These are phyloP conservation scores for Notamacropus eugenii DNA, from an alignment of 2,797 vertebrate genomes.

Conservation along the genomic window DNA sequence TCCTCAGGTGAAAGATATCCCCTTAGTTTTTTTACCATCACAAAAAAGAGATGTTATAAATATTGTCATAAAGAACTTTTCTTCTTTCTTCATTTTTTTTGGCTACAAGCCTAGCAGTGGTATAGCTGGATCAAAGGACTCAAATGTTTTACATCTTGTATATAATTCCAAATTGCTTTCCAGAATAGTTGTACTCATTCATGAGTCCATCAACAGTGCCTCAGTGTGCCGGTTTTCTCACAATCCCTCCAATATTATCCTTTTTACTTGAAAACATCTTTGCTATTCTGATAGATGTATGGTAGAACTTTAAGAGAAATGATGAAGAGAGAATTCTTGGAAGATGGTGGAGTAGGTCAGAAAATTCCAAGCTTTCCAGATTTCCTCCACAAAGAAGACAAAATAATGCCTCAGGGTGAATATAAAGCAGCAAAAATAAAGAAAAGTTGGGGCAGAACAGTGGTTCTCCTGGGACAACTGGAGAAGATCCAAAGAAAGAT, in stretches of 20 bases:
- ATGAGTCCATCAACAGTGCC: not conserved
- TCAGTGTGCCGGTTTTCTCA: not conserved
- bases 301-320: not conserved
- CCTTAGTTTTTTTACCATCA: not conserved
- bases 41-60: not conserved
- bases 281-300: not conserved
- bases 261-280: not conserved
- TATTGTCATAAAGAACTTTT: not conserved
- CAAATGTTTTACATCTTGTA: not conserved
- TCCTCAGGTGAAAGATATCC: not conserved
- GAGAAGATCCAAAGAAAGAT: no score
- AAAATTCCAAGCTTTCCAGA: no score
- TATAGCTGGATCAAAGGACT: not conserved
- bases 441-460: no score
- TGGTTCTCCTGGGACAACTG: no score
- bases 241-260: not conserved
- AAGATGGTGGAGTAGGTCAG: no score
- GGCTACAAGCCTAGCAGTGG: not conserved
- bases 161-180: not conserved
- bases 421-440: no score
- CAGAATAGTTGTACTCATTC: not conserved
- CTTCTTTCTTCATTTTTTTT: not conserved
- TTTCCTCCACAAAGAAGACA: no score
- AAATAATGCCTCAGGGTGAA: no score
- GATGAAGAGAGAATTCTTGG: no score